These are phyloP conservation scores for Halocaridina rubra DNA, from an alignment of 2,888 invertebrate genomes.

Conservation along the genomic window DNA sequence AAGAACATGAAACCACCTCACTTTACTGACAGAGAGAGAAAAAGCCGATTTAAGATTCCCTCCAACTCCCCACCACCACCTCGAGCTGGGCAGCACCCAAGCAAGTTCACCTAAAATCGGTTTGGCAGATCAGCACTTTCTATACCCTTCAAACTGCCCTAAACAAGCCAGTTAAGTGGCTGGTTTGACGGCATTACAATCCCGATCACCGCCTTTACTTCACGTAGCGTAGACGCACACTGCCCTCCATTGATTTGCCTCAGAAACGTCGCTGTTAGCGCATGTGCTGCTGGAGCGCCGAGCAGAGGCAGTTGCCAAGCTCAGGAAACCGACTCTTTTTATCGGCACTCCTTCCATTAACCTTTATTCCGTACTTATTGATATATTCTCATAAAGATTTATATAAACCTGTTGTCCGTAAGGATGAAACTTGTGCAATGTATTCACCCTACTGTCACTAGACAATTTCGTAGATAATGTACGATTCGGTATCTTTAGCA, in stretches of 20 bases:
- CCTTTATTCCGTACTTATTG: too few species aligned
- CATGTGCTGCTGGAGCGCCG: constrained; percentile 31
- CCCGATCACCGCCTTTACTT: constrained; percentile 31
- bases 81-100: constrained; percentile 18
- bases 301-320: constrained; percentile 40
- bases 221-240: constrained; percentile 59
- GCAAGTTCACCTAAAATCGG: neutral
- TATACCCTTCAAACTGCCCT: constrained; percentile 25
- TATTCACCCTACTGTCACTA: neutral
- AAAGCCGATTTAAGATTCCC: constrained; percentile 2
- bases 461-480: neutral
- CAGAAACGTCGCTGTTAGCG: constrained; percentile 35
- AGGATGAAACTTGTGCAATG: too few species aligned
- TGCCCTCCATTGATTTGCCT: constrained; percentile 62
- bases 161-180: constrained; percentile 49
- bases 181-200: constrained; percentile 33
- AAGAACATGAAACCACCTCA: constrained; percentile 5
- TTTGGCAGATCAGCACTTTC: constrained; percentile 19
- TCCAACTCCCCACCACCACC: constrained; percentile 21
- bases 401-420: too few species aligned
- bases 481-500: neutral
- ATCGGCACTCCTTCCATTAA: too few species aligned
- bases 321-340: constrained; percentile 46
- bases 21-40: neutral
- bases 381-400: too few species aligned